Evolutionary conservation across 2,113 vertebrate species (phyloP), one percentile per base, ranked within the genome.

Genomic region (Choloepus hoffmanni): DNA sequence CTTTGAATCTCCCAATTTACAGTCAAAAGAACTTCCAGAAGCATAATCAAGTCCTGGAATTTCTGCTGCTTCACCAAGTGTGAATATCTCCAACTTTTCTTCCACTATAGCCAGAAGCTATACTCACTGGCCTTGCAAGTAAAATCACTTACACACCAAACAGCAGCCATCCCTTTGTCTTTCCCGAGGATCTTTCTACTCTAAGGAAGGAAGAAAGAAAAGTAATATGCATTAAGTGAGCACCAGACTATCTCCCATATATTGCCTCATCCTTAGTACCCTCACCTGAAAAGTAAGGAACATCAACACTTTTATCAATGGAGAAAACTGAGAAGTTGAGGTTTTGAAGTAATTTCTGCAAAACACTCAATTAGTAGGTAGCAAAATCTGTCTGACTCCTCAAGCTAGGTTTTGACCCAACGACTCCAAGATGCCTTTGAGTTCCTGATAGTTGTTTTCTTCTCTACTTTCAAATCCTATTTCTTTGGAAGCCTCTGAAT

Each of bases 11-110:
- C 40, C 23, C 45, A 76, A 30, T 48, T 91, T 93, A 83, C 10
- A 91, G 43, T 95, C 24, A 43, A 43, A 86, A 50, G 28, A 85
- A 82, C 36, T 72, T 95, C 60, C 53, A 40, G 43, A 94, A 89
- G 15, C 9, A 86, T 68, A 63, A 90, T 76, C 48, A 88, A 90
- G 85, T 89, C n/a, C 43, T 85, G 60, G n/a, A 60, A 65, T 89
- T 77, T 94, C 77, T 78, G 65, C 30, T 53, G 30, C 16, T 87
- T 78, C 24, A 30, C 15, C 87, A 48, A 77, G 16, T 53, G 24
- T 53, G 36, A 85, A 88, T 36, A 50, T 90, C 60, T 63, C 19
- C 21, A 74, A 45, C 8, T 7, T 33, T 72, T 92, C 70, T 78
- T 86, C 45, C 10, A 63, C 19, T 79, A 36, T 60, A 94, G 26